Evolutionary conservation across 2,113 vertebrate species (phyloP), one percentile per base, ranked within the genome.

Genomic region (Larimichthys crocea): DNA sequence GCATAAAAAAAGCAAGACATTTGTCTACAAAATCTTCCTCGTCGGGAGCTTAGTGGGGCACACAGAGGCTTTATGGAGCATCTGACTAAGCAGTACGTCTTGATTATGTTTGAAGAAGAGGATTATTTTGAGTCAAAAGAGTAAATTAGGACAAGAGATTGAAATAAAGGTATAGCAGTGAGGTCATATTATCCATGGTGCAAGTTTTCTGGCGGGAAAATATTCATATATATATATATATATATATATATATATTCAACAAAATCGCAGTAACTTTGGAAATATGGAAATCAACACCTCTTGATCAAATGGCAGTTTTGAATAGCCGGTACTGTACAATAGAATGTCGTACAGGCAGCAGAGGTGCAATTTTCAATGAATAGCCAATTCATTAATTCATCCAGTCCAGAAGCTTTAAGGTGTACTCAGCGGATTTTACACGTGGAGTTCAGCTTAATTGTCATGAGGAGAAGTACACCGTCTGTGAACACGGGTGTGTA

Each of bases 101-200:
- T 77, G 29, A 67, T 71, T 57, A 57, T 35, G 50, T 79, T 11
- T 10, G 40, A 74, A 53, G 17, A 71, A 29, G 12, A 31, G 10
- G n/a, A 72, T 44, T 71, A 26, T 48, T 56, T 29, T 55, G 31
- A 70, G 12, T 53, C 4, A 64, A 66, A 73, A 46, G 22, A 53
- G n/a, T 29, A 73, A 77, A 80, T 52, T 16, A 56, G 26, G 20
- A 66, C 26, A 55, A 67, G 3, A 67, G 24, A 70, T 79, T 31
- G 65, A 15, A 60, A 74, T 67, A 0, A 74, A 42, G 5, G 7
- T 7, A 52, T 42, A 57, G 4, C 26, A 22, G 44, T 16, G 1
- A 62, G 62, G 49, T 72, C 20, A 40, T 56, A 49, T 50, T 78
- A 35, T 72, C 5, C 42, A 59, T 19, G 19, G 22, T 42, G 53